These are phyloP conservation scores for Mobula birostris DNA, from an alignment of 2,113 vertebrate genomes.

Conservation along the genomic window DNA sequence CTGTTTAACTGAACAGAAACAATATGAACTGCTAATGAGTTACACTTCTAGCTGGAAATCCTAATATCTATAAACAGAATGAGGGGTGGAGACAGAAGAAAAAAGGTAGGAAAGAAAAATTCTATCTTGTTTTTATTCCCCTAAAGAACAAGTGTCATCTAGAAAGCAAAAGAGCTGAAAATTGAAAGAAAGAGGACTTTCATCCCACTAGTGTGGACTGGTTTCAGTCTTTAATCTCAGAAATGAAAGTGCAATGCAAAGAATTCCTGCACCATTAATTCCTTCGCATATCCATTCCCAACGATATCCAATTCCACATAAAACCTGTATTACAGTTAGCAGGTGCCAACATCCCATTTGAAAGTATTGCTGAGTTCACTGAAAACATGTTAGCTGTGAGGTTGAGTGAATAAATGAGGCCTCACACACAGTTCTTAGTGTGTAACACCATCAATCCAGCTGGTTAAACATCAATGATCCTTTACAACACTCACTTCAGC, in stretches of 20 bases:
- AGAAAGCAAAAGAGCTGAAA: neutral
- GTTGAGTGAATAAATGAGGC: neutral
- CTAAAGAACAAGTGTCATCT: neutral
- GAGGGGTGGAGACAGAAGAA: neutral
- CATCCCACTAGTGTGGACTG: neutral
- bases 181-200: neutral
- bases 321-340: no score
- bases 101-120: neutral
- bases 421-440: slow-evolving; percentile 13
- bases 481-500: neutral
- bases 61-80: neutral
- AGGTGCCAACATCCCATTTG: neutral
- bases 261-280: neutral
- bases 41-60: neutral
- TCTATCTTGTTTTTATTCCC: neutral
- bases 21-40: neutral
- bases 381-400: neutral
- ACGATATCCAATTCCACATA: neutral
- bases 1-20: neutral
- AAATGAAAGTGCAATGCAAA: neutral
- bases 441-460: neutral
- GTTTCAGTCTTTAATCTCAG: neutral
- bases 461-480: neutral
- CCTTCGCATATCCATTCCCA: neutral
- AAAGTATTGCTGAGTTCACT: neutral